Evolutionary conservation across 2,888 invertebrate genomes (phyloP).

Genomic region (Acanthococcus lagerstroemiae): DNA sequence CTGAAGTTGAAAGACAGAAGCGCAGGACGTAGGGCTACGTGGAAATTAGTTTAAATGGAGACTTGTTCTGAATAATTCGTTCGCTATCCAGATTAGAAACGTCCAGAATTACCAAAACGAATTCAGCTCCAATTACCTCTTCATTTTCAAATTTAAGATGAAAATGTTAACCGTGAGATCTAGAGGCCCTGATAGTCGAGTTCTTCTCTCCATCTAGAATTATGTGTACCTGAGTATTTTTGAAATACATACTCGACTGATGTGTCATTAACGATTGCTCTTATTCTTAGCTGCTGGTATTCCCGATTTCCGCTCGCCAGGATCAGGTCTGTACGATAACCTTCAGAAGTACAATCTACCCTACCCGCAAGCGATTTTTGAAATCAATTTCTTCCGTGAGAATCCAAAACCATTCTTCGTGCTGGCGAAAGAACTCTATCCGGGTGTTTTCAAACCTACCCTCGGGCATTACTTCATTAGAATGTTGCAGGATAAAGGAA

Average conservation of each 20-base stretch:
- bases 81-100: no score
- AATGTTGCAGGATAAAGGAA: slow-evolving; percentile 68
- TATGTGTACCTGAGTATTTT: not conserved
- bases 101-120: no score
- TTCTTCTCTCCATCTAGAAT: not conserved
- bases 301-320: slow-evolving; percentile 90
- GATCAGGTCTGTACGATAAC: slow-evolving; percentile 83
- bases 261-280: not conserved
- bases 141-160: no score
- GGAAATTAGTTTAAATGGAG: no score
- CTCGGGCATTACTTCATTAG: slow-evolving; percentile 82
- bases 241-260: not conserved
- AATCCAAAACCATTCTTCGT: slow-evolving; percentile 90
- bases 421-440: slow-evolving; percentile 80
- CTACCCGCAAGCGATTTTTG: slow-evolving; percentile 85
- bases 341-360: slow-evolving; percentile 83
- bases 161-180: no score
- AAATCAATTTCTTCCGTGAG: slow-evolving; percentile 71
- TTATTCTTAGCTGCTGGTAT: slow-evolving; percentile 70
- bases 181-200: no score
- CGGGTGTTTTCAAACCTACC: slow-evolving; percentile 80
- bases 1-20: no score
- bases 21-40: no score
- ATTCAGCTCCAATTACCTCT: no score
- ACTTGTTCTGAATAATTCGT: no score